Base-by-base conservation (phyloP, 2,888 invertebrate species). In the Dexiosoma caninum region DNA sequence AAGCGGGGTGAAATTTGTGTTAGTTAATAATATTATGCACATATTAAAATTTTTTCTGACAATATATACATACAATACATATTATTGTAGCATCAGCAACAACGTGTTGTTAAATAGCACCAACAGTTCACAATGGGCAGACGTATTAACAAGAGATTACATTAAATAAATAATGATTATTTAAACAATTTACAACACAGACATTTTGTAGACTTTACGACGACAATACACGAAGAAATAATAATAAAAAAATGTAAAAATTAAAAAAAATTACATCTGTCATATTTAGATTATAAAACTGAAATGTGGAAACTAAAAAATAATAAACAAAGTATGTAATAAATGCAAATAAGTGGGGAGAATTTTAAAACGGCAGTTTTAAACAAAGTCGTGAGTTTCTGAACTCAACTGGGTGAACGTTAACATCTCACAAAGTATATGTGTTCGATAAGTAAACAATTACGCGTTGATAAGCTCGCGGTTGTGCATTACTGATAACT, bases 131-230 rank as follows among this genome's bases (percentile, higher is more conserved):
- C 40, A 23, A 23, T 4, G 35, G 42, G 37, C 40, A 32, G 62
- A 46, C 37, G 53, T 10, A 16, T 46, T 64, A 70, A 40, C n/a
- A 49, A 62, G 35, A 57, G 57, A 59, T 66, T 59, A 30, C 57
- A 12, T 21, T 81, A 76, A 81, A 72, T 81, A 72, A 72, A 72
- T 67, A 76, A 81, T 80, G 66, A 62, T 76, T 76, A 66, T 76
- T 80, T 81, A 81, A 80, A 76, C 55, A 81, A 81, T 81, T 81
- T 76, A 76, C 76, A 62, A 42, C 80, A 76, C 72, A 81, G 80
- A 81, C 80, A 72, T 72, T 76, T 76, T 81, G 67, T 81, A 81
- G 80, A 81, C 80, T 67, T 23, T 66, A 30, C 76, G 80, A 81
- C 80, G 80, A 81, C 80, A 81, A 57, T 57, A 70, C 55, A 64